Percentiles rank a stretch among this genome's conserved stretches.
Evolutionary conservation across 2,888 invertebrate genomes (phyloP).

Genomic region (Hirtodrosophila alboralis): DNA sequence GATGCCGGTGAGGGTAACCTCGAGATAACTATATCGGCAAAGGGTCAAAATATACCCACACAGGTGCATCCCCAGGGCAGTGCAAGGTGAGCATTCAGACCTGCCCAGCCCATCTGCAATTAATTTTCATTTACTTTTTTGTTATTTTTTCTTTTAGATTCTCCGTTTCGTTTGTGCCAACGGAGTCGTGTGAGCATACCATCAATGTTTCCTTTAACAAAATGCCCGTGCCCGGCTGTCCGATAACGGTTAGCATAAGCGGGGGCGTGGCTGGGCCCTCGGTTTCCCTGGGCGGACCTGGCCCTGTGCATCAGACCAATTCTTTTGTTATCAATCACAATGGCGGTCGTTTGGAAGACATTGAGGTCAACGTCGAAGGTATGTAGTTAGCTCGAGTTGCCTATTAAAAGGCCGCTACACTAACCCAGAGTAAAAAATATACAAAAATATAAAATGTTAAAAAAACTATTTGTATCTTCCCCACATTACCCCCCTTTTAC

Average conservation of each 20-base stretch:
- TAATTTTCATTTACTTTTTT: neutral
- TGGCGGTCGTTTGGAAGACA: constrained; percentile 95
- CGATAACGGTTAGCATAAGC: constrained; percentile 93
- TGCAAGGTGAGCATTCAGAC: constrained; percentile 83
- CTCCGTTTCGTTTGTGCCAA: constrained; percentile 97
- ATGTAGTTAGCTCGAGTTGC: constrained; percentile 66
- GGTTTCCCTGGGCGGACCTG: constrained; percentile 89
- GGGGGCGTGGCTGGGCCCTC: constrained; percentile 88
- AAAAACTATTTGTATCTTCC: neutral
- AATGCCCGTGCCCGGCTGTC: constrained; percentile 93
- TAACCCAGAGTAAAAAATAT: constrained; percentile 15
- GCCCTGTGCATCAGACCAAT: constrained; percentile 89
- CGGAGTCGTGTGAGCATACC: constrained; percentile 96
- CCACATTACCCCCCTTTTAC: neutral
- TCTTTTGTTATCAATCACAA: constrained; percentile 91
- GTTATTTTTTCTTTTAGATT: constrained; percentile 87
- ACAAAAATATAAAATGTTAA: too few species aligned
- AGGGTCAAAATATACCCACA: constrained; percentile 96
- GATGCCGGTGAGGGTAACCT: constrained; percentile 98
- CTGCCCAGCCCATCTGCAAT: neutral
- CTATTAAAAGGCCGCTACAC: constrained; percentile 20
- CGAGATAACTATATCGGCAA: constrained; percentile 97
- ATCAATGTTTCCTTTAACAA: constrained; percentile 99
- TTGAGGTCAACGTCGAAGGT: constrained; percentile 99
- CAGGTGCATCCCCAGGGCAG: constrained; percentile 97